Percentiles rank a stretch among this genome's conserved stretches.
Conservation (phyloP, 2,888 invertebrate species). For the Hirtodrosophila histrioides region DNA sequence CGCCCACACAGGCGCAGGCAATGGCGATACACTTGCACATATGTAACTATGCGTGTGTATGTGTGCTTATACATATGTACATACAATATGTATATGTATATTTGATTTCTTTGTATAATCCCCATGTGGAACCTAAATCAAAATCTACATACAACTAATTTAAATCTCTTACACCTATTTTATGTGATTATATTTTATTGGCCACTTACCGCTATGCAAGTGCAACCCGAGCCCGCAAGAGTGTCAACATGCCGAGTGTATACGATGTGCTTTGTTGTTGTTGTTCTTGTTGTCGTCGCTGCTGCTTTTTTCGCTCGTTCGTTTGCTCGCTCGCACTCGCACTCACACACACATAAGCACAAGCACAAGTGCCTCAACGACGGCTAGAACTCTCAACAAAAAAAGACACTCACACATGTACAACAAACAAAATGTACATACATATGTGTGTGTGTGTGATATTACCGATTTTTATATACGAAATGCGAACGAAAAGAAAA, state of each 20-base stretch:
- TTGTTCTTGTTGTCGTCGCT: constrained; percentile 36
- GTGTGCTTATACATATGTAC: not conserved
- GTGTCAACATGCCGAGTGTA: constrained; percentile 44
- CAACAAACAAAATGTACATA: constrained; percentile 29
- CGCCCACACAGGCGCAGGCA: constrained; percentile 4
- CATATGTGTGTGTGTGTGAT: constrained; percentile 16
- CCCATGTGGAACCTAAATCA: constrained; percentile 27
- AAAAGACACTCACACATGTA: constrained; percentile 27
- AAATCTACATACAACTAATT: constrained; percentile 18
- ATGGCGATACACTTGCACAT: constrained; percentile 6
- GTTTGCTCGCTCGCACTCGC: constrained; percentile 46
- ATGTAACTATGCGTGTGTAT: not conserved
- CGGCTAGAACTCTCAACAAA: constrained; percentile 47
- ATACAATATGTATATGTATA: constrained; percentile 8
- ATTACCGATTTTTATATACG: constrained; percentile 42
- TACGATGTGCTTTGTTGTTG: constrained; percentile 26
- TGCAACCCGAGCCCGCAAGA: constrained; percentile 48
- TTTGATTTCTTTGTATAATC: constrained; percentile 23
- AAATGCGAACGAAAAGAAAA: constrained; percentile 27
- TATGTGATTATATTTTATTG: constrained; percentile 12
- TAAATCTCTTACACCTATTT: not conserved
- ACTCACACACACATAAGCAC: constrained; percentile 10
- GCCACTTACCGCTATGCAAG: constrained; percentile 61
- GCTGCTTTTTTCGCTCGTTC: constrained; percentile 29
- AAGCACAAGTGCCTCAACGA: constrained; percentile 29